Conservation (phyloP, 2,888 invertebrate genomes). For the Nymphalis polychloros region DNA sequence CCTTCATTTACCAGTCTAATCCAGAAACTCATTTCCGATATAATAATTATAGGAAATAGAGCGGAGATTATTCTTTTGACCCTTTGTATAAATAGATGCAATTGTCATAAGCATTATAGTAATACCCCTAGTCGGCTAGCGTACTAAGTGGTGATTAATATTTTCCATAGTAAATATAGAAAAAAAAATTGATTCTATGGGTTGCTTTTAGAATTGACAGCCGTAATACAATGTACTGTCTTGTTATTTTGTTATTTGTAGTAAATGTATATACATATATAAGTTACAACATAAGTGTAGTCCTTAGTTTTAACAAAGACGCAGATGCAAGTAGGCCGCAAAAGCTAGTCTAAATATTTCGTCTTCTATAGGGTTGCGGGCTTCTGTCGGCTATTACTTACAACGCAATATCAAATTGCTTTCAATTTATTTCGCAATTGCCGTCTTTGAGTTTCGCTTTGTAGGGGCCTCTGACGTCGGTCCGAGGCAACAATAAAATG, state of each 20-base stretch:
- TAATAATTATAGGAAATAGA: slow-evolving; percentile 22
- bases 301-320: slow-evolving; percentile 31
- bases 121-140: too few species aligned
- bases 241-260: slow-evolving; percentile 18
- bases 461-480: slow-evolving; percentile 81
- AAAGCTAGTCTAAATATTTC: slow-evolving; percentile 35
- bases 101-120: neutral
- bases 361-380: slow-evolving; percentile 70
- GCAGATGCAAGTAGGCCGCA: slow-evolving; percentile 34
- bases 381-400: slow-evolving; percentile 80
- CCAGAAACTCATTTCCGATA: slow-evolving; percentile 22
- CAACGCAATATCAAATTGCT: slow-evolving; percentile 82
- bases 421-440: slow-evolving; percentile 82
- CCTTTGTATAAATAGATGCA: neutral
- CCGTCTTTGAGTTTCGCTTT: slow-evolving; percentile 83
- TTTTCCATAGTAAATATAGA: too few species aligned
- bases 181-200: too few species aligned
- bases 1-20: slow-evolving; percentile 24
- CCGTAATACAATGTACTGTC: slow-evolving; percentile 1
- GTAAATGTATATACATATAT: neutral
- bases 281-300: slow-evolving; percentile 15
- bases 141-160: neutral
- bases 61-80: slow-evolving; percentile 13
- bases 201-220: too few species aligned
- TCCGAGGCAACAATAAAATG: slow-evolving; percentile 82